phyloP scores from a whole-genome alignment of 2,113 vertebrate species.

The Megaceryle torquata region DNA sequence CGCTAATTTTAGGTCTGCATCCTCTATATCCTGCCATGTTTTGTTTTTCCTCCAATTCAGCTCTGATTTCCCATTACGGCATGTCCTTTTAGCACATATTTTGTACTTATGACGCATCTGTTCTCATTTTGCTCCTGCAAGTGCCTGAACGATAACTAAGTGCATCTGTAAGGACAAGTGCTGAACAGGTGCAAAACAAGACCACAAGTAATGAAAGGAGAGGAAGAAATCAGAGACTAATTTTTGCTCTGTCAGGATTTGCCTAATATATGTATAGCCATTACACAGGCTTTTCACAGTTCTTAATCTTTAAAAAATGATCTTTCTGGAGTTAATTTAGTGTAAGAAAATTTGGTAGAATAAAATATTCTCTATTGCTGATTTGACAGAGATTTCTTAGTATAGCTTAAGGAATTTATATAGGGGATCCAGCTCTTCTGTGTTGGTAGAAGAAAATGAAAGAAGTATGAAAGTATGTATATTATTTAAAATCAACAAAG shows the following conservation, averaged over 20 bases:
- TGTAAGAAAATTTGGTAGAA: neutral
- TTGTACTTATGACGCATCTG: conserved; percentile 44
- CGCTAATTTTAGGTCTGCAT: conserved; percentile 40
- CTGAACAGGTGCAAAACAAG: conserved; percentile 39
- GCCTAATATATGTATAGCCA: neutral
- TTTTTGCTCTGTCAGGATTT: conserved; percentile 16
- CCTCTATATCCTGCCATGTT: conserved; percentile 10
- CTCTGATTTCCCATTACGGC: conserved; percentile 27
- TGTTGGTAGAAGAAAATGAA: neutral
- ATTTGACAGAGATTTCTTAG: neutral
- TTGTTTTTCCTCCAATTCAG: conserved; percentile 25
- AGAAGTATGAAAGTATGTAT: no score
- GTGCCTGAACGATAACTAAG: conserved; percentile 13
- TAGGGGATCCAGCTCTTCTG: neutral
- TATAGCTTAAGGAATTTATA: neutral
- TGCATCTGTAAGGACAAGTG: conserved; percentile 30
- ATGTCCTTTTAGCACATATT: conserved; percentile 31
- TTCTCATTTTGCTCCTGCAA: conserved; percentile 10
- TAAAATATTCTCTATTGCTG: neutral
- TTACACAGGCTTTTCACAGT: neutral
- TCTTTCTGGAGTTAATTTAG: neutral
- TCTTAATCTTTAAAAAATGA: neutral
- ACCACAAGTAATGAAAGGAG: conserved; percentile 10
- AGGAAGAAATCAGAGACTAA: conserved; percentile 20
- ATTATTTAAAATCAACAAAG: neutral